Evolutionary conservation across 2,797 vertebrate species (phyloP).

Genomic region (Clarias pachynema): DNA sequence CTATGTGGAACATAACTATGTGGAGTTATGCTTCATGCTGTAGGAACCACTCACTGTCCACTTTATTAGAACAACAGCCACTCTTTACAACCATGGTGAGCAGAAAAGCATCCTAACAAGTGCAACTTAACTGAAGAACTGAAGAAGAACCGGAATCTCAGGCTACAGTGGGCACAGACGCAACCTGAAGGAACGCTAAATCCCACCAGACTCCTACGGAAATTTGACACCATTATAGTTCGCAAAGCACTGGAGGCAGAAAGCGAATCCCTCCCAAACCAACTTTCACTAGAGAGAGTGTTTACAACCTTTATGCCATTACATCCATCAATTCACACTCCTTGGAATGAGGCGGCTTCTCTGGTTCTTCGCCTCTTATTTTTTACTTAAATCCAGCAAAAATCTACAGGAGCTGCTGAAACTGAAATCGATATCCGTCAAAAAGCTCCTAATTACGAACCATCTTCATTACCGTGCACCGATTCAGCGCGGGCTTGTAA

Average conservation of each 20-base stretch:
- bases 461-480: constrained; percentile 27
- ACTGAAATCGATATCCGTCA: constrained; percentile 23
- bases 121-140: neutral
- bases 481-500: constrained; percentile 45
- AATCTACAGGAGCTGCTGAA: constrained; percentile 1
- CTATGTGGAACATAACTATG: too few species aligned
- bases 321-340: neutral
- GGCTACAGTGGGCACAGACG: neutral
- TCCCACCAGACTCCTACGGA: neutral
- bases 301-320: neutral
- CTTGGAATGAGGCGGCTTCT: too few species aligned
- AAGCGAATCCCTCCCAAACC: neutral
- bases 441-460: constrained; percentile 44
- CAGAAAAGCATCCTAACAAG: neutral
- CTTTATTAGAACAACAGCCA: neutral
- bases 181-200: neutral
- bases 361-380: neutral
- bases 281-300: neutral
- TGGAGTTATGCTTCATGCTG: neutral
- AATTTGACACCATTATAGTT: neutral
- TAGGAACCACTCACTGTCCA: neutral
- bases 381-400: neutral
- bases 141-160: neutral
- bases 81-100: neutral
- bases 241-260: neutral